Conservation (phyloP, 2,113 vertebrate genomes). For the Planiliza haematocheilus region DNA sequence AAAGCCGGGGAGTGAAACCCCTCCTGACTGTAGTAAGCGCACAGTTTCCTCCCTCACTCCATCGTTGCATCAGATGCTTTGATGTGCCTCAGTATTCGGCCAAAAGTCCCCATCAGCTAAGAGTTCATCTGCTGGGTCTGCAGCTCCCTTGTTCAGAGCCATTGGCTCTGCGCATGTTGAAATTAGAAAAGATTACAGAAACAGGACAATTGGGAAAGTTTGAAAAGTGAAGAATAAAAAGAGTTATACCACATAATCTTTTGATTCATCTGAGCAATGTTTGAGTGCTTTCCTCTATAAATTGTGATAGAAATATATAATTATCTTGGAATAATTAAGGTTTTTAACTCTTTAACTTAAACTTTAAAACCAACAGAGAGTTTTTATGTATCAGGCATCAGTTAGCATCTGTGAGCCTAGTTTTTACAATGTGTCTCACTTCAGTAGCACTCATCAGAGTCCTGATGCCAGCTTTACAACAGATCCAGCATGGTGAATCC, state of each 20-base stretch:
- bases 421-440: too few species aligned
- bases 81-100: conserved; percentile 46
- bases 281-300: too few species aligned
- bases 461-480: too few species aligned
- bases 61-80: conserved; percentile 71
- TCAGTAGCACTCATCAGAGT: too few species aligned
- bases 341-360: too few species aligned
- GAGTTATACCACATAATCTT: background rate
- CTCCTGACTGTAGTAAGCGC: conserved; percentile 61
- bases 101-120: conserved; percentile 37
- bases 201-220: background rate
- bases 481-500: too few species aligned
- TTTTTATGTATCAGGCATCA: too few species aligned
- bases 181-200: conserved; percentile 33
- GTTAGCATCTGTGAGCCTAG: too few species aligned
- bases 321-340: too few species aligned
- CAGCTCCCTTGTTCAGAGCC: conserved; percentile 10
- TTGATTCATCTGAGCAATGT: too few species aligned
- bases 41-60: conserved; percentile 59
- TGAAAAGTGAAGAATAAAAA: background rate
- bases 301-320: too few species aligned
- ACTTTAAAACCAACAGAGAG: too few species aligned
- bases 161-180: conserved; percentile 11
- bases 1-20: background rate
- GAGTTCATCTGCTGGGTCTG: conserved; percentile 24